Percentiles rank a stretch among this genome's conserved stretches.
Evolutionary conservation across 2,888 invertebrate genomes (phyloP).

Genomic region (Gryllus longicercus): DNA sequence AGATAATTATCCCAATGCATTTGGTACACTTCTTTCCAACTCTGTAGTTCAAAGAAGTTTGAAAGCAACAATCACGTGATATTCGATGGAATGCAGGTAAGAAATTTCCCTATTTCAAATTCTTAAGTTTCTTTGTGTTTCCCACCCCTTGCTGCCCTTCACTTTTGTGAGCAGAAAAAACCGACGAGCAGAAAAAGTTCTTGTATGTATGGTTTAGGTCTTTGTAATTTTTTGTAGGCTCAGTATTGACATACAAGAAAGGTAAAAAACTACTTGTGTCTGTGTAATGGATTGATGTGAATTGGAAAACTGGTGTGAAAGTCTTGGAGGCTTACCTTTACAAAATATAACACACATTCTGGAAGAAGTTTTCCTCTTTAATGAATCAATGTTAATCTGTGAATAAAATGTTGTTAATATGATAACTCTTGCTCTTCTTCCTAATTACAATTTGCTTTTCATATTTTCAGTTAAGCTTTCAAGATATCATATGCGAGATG

Average conservation of each 20-base stretch:
- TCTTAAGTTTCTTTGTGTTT: neutral
- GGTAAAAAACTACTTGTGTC: conserved; percentile 4
- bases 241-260: neutral
- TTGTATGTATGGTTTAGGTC: neutral
- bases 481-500: neutral
- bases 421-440: too few species aligned
- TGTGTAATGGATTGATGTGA: conserved; percentile 1
- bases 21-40: conserved; percentile 3
- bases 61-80: neutral
- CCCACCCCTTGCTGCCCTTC: neutral
- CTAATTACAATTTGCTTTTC: too few species aligned
- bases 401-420: too few species aligned
- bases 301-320: neutral
- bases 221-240: neutral
- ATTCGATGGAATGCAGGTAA: neutral
- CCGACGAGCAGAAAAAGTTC: neutral
- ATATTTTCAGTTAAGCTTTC: neutral
- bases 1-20: neutral
- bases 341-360: neutral
- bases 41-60: neutral
- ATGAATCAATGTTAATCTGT: too few species aligned
- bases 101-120: too few species aligned
- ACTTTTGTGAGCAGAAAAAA: neutral
- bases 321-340: conserved; percentile 1
- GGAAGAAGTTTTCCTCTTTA: too few species aligned